Evolutionary conservation across 2,113 vertebrate species (phyloP), one percentile per base, ranked within the genome.

Genomic region (Coregonus clupeaformis): DNA sequence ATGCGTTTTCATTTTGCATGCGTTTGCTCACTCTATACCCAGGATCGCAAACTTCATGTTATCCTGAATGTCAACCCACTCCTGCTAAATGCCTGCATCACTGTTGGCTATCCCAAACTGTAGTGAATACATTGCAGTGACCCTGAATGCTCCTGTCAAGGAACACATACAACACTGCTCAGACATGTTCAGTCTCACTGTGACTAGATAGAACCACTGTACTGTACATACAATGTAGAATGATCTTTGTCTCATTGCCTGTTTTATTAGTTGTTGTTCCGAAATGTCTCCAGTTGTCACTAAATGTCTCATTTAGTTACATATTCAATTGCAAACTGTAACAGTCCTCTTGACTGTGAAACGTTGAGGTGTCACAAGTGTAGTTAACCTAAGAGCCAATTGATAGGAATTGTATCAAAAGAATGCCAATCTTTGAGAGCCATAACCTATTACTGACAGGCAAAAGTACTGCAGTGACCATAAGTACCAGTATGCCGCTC

Each of bases 51-150:
- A 69, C 80, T n/a, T 70, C 76, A 82, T 74, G 67, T 75, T 78
- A 72, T 73, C 86, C 86, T 76, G 82, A 89, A 89, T 89, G 87
- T 84, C 82, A 55, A 12, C 67, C 83, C 89, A 87, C 85, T 73
- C 77, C 74, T 82, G 86, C 82, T 78, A 79, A 84, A 72, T 76
- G 89, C 89, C 89, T 91, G 88, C 87, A 76, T 85, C 85, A 84
- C 68, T 81, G 77, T 80, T 80, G 47, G 14, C 66, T 72, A 64
- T 69, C 57, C 89, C 86, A 84, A n/a, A 66, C 86, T 81, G 85
- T 78, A 29, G 83, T 84, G 77, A 73, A 78, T 74, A 75, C 45
- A 59, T 77, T 83, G 81, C 78, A 78, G 80, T 55, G 68, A 68
- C 76, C 83, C 78, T 47, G 77, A 68, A 71, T 63, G 60, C 49